Conservation (phyloP, 2,888 invertebrate species). For the Ditula angustiorana region DNA sequence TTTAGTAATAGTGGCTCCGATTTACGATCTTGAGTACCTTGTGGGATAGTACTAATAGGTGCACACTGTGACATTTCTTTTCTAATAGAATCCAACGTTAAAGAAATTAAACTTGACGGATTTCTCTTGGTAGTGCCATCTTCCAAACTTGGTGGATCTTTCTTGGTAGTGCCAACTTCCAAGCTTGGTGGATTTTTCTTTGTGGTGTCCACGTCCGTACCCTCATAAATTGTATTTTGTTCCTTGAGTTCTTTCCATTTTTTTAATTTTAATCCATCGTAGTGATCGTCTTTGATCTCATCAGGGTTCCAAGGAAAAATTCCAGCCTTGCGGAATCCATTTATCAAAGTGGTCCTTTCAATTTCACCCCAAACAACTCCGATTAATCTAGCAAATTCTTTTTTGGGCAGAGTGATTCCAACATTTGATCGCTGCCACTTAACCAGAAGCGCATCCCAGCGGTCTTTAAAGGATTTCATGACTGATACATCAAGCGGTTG, state of each 20-base stretch:
- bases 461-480: constrained; percentile 41
- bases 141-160: too few species aligned
- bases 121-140: background rate
- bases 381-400: constrained; percentile 45
- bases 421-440: constrained; percentile 36
- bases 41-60: too few species aligned
- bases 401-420: constrained; percentile 43
- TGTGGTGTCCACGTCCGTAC: too few species aligned
- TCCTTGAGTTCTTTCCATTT: constrained; percentile 36
- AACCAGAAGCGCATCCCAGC: constrained; percentile 34
- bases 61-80: background rate
- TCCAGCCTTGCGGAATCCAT: constrained; percentile 50
- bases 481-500: constrained; percentile 37
- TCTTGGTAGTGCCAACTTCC: too few species aligned
- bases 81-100: background rate
- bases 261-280: constrained; percentile 38
- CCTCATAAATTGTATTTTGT: background rate
- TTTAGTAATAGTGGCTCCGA: background rate
- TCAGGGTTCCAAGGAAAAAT: constrained; percentile 46
- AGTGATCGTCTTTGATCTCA: constrained; percentile 40
- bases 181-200: too few species aligned
- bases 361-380: constrained; percentile 46
- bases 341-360: constrained; percentile 41
- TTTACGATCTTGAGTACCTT: background rate
- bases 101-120: constrained; percentile 4